Base-by-base conservation (phyloP, 2,888 invertebrate genomes). In the Penaeus monodon region DNA sequence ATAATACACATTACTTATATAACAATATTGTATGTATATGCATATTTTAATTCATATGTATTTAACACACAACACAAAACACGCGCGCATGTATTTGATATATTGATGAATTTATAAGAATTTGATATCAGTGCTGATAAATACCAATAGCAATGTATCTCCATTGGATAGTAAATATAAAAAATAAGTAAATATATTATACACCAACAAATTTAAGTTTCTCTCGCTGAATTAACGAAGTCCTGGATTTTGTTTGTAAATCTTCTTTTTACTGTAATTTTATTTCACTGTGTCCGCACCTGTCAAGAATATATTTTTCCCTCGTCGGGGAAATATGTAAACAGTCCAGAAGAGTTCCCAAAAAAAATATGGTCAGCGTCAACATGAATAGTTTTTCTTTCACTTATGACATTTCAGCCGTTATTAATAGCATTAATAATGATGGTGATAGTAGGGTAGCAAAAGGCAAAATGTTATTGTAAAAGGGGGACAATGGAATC, bases 201-300 rank as follows among this genome's bases (percentile, higher is more conserved):
- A 64, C 20, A 29, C 38, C 20, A 79, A 38, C 64, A 57, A 79
- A 64, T 65, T 65, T 33, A 27, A 79, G 79, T 79, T 79, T 79
- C 65, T 65, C 79, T 79, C 79, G 65, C 65, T 79, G 65, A n/a
- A 79, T 79, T 79, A 65, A 79, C 65, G 79, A 79, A 63, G 79
- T 33, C 79, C 79, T 33, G 79, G 79, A 65, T 63, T 29, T 33
- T 38, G 79, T 79, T 33, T 65, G 38, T 33, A 65, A 79, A 79
- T 79, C 64, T 79, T 79, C 79, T 79, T 65, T 79, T 29, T 63
- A 27, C n/a, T 79, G 63, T 79, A 63, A 33, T 79, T 63, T 65
- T 64, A 82, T 82, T 73, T 82, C 33, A 38, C 33, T 38, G 3
- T 38, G 33, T 38, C 33, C 33, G 33, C 33, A 38, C 33, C 4